Percentiles rank a stretch among this genome's conserved stretches.
phyloP scores from a whole-genome alignment of 2,888 invertebrate genomes.

The Malthinus seriepunctatus region DNA sequence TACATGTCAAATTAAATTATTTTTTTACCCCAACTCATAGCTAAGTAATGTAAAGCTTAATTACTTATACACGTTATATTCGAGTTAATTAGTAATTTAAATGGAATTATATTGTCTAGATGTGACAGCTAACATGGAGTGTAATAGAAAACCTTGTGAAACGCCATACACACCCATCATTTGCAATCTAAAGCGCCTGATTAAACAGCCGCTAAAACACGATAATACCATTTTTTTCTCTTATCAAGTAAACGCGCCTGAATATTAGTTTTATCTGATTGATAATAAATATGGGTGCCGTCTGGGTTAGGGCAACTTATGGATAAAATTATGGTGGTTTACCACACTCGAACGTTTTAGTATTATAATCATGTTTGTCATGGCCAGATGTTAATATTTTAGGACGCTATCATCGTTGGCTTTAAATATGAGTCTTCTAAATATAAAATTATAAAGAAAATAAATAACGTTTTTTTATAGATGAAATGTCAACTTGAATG shows the following conservation, averaged over 20 bases:
- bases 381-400: slow-evolving; percentile 28
- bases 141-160: slow-evolving; percentile 11
- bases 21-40: too few relatives aligned
- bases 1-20: too few relatives aligned
- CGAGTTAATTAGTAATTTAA: slow-evolving; percentile 3
- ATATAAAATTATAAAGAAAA: slow-evolving; percentile 11
- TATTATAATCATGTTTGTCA: slow-evolving; percentile 17
- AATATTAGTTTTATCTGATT: slow-evolving; percentile 19
- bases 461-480: slow-evolving; percentile 25
- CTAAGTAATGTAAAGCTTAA: slow-evolving; percentile 3
- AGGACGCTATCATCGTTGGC: not conserved
- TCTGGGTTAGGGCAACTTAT: slow-evolving; percentile 6
- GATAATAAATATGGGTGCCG: slow-evolving; percentile 20
- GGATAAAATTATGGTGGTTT: not conserved
- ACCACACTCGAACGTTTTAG: slow-evolving; percentile 3
- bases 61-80: not conserved
- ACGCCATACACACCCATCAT: slow-evolving; percentile 14
- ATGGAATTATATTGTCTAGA: slow-evolving; percentile 12
- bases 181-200: slow-evolving; percentile 5
- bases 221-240: not conserved
- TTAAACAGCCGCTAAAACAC: slow-evolving; percentile 7
- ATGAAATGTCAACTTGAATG: slow-evolving; percentile 22
- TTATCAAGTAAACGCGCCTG: not conserved
- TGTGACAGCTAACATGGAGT: slow-evolving; percentile 11
- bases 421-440: slow-evolving; percentile 14